Evolutionary conservation across 2,113 vertebrate species (phyloP).

Genomic region (Sitta europaea): DNA sequence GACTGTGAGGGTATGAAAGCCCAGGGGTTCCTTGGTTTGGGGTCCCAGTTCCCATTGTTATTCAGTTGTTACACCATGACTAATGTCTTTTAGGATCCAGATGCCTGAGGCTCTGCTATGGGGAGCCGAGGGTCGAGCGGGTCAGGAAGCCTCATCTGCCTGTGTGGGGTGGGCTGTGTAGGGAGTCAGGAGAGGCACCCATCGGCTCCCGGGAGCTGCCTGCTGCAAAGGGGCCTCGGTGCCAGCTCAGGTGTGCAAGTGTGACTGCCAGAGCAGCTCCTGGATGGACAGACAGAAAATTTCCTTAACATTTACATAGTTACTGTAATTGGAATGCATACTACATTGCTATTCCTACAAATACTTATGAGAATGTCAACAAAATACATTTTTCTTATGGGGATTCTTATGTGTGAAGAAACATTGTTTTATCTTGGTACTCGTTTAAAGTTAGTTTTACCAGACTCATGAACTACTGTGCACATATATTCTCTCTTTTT

Average conservation of each 20-base stretch:
- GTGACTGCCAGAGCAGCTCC: background rate
- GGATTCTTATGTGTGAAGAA: background rate
- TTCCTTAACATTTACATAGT: background rate
- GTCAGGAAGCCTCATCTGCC: background rate
- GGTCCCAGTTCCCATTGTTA: background rate
- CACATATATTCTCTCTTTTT: background rate
- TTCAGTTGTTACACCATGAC: background rate
- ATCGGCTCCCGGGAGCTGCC: rapidly evolving
- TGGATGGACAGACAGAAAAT: background rate
- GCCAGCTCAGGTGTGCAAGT: background rate
- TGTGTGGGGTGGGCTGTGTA: background rate
- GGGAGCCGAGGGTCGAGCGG: rapidly evolving
- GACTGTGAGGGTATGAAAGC: background rate
- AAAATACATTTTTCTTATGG: background rate
- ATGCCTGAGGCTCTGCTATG: background rate
- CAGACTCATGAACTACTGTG: background rate
- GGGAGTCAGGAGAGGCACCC: background rate
- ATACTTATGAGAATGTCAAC: background rate
- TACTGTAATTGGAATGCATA: background rate
- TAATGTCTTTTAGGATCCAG: background rate
- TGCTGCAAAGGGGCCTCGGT: background rate
- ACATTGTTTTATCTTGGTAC: background rate
- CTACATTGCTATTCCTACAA: background rate
- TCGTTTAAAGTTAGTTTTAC: background rate
- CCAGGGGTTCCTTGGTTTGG: background rate